Evolutionary conservation across 2,888 invertebrate genomes (phyloP).

Genomic region (Gryllus longicercus): DNA sequence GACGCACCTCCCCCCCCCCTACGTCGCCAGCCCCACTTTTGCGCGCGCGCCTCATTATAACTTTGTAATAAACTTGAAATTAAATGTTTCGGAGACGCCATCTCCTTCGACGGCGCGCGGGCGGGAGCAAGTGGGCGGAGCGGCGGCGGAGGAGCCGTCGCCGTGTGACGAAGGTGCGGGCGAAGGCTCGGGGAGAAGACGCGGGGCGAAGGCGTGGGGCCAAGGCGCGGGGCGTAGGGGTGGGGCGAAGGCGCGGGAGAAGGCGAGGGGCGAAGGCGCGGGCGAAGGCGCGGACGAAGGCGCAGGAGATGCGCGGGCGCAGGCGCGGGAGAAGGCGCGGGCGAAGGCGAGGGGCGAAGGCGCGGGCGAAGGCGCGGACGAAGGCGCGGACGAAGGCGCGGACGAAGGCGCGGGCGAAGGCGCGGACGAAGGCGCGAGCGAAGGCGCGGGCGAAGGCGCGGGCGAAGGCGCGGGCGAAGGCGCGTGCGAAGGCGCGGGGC

Average conservation of each 20-base stretch:
- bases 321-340: no score
- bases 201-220: neutral
- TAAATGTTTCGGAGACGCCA: conserved; percentile 9
- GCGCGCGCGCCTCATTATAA: conserved; percentile 9
- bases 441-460: neutral
- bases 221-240: no score
- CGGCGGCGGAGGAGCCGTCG: neutral
- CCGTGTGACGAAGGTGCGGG: neutral
- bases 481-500: neutral
- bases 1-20: neutral
- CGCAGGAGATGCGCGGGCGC: neutral
- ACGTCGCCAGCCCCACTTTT: neutral
- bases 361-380: no score
- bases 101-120: conserved; percentile 4
- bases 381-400: neutral
- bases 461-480: neutral
- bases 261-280: no score
- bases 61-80: conserved; percentile 17
- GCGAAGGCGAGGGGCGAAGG: no score
- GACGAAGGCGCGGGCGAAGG: neutral
- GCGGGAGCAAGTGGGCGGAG: neutral
- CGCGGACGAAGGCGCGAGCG: neutral
- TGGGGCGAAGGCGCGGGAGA: no score
- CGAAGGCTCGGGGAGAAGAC: neutral
- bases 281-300: neutral